These are phyloP conservation scores for Drosophila melanica DNA, from an alignment of 1,140 invertebrate species.

Conservation along the genomic window DNA sequence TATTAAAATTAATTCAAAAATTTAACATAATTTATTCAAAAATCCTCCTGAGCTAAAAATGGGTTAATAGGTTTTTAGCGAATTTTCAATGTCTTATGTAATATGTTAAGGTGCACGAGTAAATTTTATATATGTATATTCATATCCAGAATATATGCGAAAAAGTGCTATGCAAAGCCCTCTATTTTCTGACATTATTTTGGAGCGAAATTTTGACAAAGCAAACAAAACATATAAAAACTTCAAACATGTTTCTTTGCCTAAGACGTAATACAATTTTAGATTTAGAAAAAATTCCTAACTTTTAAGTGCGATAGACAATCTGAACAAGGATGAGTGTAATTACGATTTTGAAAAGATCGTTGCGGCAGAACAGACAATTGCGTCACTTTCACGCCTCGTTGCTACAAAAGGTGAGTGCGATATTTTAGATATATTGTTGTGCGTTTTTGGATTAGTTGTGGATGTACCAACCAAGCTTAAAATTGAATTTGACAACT, in stretches of 20 bases:
- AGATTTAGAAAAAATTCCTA: constrained; percentile 17
- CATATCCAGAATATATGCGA: too few species aligned
- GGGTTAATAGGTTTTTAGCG: too few species aligned
- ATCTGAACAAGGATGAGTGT: constrained; percentile 52
- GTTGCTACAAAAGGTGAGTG: constrained; percentile 64
- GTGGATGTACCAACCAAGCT: too few species aligned
- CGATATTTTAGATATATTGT: neutral
- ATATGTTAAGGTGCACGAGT: too few species aligned
- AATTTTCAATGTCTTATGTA: too few species aligned
- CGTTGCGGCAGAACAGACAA: constrained; percentile 38
- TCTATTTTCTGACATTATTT: neutral
- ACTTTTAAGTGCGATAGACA: constrained; percentile 2
- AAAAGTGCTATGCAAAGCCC: too few species aligned
- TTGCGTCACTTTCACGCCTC: constrained; percentile 39
- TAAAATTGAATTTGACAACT: too few species aligned
- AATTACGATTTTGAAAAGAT: constrained; percentile 56
- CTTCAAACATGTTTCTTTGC: constrained; percentile 29
- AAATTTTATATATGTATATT: too few species aligned
- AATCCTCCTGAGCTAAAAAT: too few species aligned
- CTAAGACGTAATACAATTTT: constrained; percentile 22
- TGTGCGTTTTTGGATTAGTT: too few species aligned
- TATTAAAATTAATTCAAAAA: too few species aligned
- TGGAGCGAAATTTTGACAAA: neutral
- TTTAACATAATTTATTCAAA: too few species aligned
- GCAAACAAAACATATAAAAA: neutral